A percentile compares a stretch with the other conserved stretches of the same genome.
These are phyloP conservation scores for Caenorhabditis afra DNA, from an alignment of 2,888 invertebrate genomes.

Conservation along the genomic window DNA sequence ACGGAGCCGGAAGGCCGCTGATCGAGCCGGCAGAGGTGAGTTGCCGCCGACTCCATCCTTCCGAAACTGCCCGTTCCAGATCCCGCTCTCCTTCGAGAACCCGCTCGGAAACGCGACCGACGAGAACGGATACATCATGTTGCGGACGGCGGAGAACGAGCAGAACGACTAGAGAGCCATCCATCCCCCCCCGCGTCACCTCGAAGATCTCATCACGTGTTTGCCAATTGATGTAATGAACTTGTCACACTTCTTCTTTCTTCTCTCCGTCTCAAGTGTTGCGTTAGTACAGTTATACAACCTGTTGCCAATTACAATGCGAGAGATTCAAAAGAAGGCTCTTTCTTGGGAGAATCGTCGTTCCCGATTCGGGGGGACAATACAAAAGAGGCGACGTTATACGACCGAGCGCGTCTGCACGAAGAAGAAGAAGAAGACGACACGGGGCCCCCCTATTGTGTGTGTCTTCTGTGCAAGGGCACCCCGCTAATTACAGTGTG, in stretches of 20 bases:
- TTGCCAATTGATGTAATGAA: conserved; percentile 36
- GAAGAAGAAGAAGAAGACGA: not conserved
- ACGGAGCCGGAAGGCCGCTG: conserved; percentile 49
- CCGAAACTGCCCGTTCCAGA: conserved; percentile 14
- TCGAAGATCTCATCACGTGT: conserved; percentile 44
- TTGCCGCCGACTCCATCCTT: not conserved
- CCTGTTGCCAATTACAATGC: conserved; percentile 28
- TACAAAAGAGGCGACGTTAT: conserved; percentile 48
- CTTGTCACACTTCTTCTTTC: conserved; percentile 21
- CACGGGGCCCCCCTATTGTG: conserved; percentile 45
- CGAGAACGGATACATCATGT: conserved; percentile 59
- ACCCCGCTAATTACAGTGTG: conserved; percentile 55
- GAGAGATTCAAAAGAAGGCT: conserved; percentile 38
- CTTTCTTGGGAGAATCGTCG: conserved; percentile 27
- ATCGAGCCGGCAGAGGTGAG: conserved; percentile 55
- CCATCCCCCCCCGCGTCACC: conserved; percentile 22
- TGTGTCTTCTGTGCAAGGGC: conserved; percentile 36
- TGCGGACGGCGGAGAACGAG: conserved; percentile 49
- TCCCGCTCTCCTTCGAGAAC: conserved; percentile 54
- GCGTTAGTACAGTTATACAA: conserved; percentile 49
- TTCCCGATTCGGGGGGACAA: conserved; percentile 10
- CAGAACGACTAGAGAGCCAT: conserved; percentile 11
- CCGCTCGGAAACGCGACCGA: conserved; percentile 47
- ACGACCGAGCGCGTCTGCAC: conserved; percentile 36
- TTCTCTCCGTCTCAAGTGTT: conserved; percentile 36